Evolutionary conservation across 92 coral and sea anemone species (phyloP), one percentile per base, ranked within the genome.

Genomic region (Pocillopora meandrina): DNA sequence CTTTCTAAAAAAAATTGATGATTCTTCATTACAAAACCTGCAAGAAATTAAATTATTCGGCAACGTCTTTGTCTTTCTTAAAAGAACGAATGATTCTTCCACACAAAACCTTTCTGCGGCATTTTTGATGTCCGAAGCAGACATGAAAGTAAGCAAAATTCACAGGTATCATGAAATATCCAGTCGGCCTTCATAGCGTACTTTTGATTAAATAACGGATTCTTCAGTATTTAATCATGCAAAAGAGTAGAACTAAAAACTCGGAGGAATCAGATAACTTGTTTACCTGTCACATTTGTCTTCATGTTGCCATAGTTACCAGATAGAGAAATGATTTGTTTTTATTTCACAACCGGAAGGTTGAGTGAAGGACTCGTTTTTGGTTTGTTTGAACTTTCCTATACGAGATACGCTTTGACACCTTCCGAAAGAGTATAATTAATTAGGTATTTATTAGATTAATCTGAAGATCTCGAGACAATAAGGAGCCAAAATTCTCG

Each of bases 381-480:
- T 74, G 64, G 20, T 74, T 57, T 74, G 78, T 36, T 20, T 20
- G 31, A n/a, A 52, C 42, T 21, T n/a, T 65, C 16, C 71, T 16
- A 33, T 57, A 61, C 80, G 80, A 72, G 86, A 55, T 72, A 52
- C 47, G 31, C 73, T 42, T 72, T 83, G 86, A 52, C 86, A 63
- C 80, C 55, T 83, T 73, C 65, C 52, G 52, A 73, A 64, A 77
- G 66, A 62, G 86, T 23, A 61, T 62, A 72, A 83, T 83, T 83
- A 83, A 83, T 83, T 63, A 83, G 10, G 86, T 83, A 72, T 64
- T 74, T 83, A 83, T 83, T 83, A 73, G 73, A 83, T 83, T 72
- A 73, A 61, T 36, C 36, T 72, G 55, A 36, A 63, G 65, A 49
- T 36, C 72, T 83, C 33, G 86, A 83, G 86, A 83, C 86, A 83